These are phyloP conservation scores for Nerophis ophidion DNA, from an alignment of 2,113 vertebrate species.

Conservation along the genomic window DNA sequence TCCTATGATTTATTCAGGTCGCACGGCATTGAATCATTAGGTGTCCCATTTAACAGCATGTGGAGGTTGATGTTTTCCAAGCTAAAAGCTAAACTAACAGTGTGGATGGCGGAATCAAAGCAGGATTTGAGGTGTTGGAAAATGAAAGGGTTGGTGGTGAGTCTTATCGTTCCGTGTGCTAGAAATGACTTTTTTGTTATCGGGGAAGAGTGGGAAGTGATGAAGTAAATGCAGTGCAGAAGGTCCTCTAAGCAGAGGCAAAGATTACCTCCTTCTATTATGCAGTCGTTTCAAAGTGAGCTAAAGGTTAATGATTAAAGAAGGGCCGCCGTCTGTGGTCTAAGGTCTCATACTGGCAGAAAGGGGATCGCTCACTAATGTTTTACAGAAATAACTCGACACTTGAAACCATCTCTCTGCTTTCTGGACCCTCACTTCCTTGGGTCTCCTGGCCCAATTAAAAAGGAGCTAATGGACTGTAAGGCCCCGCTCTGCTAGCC, in stretches of 20 bases:
- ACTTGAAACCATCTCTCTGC: conserved; percentile 11
- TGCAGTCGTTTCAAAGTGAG: conserved; percentile 65
- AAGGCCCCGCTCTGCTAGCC: conserved; percentile 1
- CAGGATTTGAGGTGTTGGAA: conserved; percentile 48
- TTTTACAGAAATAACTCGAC: conserved; percentile 38
- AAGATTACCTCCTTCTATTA: conserved; percentile 60
- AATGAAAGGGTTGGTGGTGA: conserved; percentile 41
- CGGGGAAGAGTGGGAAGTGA: conserved; percentile 39
- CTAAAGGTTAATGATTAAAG: conserved; percentile 72
- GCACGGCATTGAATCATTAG: conserved; percentile 29
- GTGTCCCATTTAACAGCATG: conserved; percentile 2
- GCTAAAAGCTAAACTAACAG: neutral
- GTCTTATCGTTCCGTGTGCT: conserved; percentile 53
- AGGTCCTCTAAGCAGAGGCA: conserved; percentile 59
- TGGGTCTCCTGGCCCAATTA: conserved; percentile 1
- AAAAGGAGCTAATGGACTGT: conserved; percentile 4
- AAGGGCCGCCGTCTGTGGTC: conserved; percentile 42
- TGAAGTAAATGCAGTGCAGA: conserved; percentile 62
- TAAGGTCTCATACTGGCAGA: conserved; percentile 44
- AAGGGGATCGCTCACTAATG: conserved; percentile 39
- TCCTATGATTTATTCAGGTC: conserved; percentile 25
- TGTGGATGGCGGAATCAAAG: conserved; percentile 30
- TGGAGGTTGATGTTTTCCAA: conserved; percentile 1
- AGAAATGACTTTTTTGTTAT: conserved; percentile 61
- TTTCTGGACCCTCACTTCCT: conserved; percentile 3